A percentile compares a stretch with the other conserved stretches of the same genome.
Conservation (phyloP, 2,797 vertebrate genomes). For the Malacoraja senta region DNA sequence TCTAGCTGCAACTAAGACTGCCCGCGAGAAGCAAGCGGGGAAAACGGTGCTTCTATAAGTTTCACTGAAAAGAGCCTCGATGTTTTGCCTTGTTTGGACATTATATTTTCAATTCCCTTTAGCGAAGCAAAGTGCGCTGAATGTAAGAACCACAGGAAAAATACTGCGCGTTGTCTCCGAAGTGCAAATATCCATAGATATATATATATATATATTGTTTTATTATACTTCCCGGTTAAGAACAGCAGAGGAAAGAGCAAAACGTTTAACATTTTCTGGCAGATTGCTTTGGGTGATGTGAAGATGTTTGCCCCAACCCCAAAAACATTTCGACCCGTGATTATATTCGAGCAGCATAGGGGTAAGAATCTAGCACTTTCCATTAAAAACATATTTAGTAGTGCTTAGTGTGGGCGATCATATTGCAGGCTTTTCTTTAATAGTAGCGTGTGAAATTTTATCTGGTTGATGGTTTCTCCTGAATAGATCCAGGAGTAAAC, state of each 20-base stretch:
- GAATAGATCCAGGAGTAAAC: slow-evolving; percentile 4
- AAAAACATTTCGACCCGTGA: slow-evolving; percentile 21
- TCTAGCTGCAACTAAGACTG: neutral
- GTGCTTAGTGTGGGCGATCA: slow-evolving; percentile 20
- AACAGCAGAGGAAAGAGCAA: slow-evolving; percentile 24
- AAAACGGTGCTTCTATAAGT: neutral
- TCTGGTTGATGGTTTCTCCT: slow-evolving; percentile 13
- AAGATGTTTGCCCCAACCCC: slow-evolving; percentile 16
- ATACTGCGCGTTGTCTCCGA: slow-evolving; percentile 18
- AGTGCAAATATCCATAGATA: slow-evolving; percentile 33
- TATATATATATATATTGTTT: slow-evolving; percentile 21
- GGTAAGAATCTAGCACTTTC: slow-evolving; percentile 35
- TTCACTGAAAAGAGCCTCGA: slow-evolving; percentile 10
- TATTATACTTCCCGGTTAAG: slow-evolving; percentile 4
- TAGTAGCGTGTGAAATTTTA: slow-evolving; percentile 24
- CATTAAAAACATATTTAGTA: slow-evolving; percentile 26
- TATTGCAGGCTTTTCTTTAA: slow-evolving; percentile 26
- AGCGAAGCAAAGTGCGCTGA: slow-evolving; percentile 23
- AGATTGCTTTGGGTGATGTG: slow-evolving; percentile 24
- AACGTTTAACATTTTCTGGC: slow-evolving; percentile 10
- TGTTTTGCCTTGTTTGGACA: slow-evolving; percentile 23
- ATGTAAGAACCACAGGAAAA: slow-evolving; percentile 26
- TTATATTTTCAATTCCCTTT: neutral
- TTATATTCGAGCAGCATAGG: slow-evolving; percentile 32
- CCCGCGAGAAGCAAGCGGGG: neutral